These are phyloP conservation scores for Jacana jacana DNA, from an alignment of 2,113 vertebrate species.

Conservation along the genomic window DNA sequence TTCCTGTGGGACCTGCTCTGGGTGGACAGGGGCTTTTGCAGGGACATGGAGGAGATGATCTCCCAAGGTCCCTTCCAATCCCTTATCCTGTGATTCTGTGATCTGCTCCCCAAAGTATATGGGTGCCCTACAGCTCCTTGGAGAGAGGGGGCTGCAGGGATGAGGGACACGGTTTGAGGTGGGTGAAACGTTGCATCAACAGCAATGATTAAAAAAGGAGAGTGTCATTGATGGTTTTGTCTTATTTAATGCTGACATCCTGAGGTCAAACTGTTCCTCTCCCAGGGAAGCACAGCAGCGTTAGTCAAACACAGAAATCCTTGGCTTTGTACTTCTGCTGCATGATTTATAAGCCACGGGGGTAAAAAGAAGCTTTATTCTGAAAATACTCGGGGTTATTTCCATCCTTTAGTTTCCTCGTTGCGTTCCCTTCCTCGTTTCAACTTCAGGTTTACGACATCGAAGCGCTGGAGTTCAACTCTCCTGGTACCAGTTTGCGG, in stretches of 20 bases:
- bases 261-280: conserved; percentile 56
- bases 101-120: background rate
- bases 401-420: background rate
- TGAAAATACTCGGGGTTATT: background rate
- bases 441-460: background rate
- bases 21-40: no score
- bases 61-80: no score
- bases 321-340: conserved; percentile 37
- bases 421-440: background rate
- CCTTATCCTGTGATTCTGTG: no score
- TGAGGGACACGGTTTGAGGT: background rate
- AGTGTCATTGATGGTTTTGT: background rate
- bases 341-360: conserved; percentile 46
- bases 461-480: background rate
- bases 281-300: conserved; percentile 4
- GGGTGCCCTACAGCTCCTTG: background rate
- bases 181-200: background rate
- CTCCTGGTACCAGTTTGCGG: background rate
- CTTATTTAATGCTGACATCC: conserved; percentile 66
- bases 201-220: background rate
- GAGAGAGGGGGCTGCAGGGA: background rate
- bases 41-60: no score
- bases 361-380: background rate
- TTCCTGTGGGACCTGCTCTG: no score
- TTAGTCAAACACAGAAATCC: conserved; percentile 45